A percentile compares a stretch with the other conserved stretches of the same genome.
These are phyloP conservation scores for Theocolax elegans DNA, from an alignment of 1,140 invertebrate species.

Conservation along the genomic window DNA sequence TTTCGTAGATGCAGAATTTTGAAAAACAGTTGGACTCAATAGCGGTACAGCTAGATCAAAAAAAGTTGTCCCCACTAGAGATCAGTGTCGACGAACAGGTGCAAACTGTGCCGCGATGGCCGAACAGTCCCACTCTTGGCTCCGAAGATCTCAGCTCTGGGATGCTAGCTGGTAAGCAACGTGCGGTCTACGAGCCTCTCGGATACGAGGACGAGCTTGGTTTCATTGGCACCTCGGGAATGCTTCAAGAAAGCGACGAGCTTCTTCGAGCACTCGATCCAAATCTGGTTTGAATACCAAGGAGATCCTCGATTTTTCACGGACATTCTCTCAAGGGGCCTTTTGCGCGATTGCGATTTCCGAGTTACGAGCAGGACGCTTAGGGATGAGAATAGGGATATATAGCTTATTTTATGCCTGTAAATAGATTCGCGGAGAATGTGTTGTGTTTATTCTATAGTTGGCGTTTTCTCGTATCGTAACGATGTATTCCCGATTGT, in stretches of 20 bases:
- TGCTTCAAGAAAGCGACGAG: constrained; percentile 13
- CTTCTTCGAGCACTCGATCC: constrained; percentile 42
- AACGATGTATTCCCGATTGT: no score
- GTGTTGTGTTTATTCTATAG: no score
- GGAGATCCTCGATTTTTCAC: no score
- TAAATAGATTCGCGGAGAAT: no score
- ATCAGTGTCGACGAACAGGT: constrained; percentile 21
- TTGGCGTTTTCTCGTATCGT: no score
- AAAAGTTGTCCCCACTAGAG: neutral
- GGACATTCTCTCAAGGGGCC: constrained; percentile 24
- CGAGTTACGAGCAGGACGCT: no score
- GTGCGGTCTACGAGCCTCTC: neutral
- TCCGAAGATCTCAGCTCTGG: neutral
- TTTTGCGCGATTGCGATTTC: constrained; percentile 16
- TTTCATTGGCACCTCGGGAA: neutral
- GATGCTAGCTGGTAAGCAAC: neutral
- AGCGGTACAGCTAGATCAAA: no score
- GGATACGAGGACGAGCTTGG: constrained; percentile 3
- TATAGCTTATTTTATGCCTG: no score
- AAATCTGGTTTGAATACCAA: constrained; percentile 52
- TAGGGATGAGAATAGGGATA: no score
- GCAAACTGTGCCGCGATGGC: constrained; percentile 43
- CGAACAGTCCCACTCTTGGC: neutral
- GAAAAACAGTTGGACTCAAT: constrained; percentile 7
- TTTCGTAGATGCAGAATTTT: constrained; percentile 6